Percentiles rank a stretch among this genome's conserved stretches.
Conservation (phyloP, 2,113 vertebrate species). For the Todiramphus chloris region DNA sequence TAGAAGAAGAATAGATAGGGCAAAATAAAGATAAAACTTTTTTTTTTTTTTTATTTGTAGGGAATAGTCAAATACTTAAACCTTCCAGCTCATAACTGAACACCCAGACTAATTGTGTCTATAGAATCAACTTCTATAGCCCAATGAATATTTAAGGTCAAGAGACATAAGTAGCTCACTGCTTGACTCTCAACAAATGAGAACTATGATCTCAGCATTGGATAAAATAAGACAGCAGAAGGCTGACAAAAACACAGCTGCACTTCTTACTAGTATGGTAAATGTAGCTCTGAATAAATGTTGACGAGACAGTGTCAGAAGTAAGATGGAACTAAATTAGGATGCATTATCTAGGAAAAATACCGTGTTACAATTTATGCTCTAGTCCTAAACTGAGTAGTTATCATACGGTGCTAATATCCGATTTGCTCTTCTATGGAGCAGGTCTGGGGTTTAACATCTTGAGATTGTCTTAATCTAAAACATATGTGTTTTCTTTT, state of each 20-base stretch:
- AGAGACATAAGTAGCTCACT: neutral
- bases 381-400: neutral
- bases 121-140: neutral
- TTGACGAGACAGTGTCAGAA: neutral
- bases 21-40: neutral
- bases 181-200: neutral
- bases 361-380: neutral
- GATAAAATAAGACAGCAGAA: neutral
- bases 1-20: neutral
- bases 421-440: neutral
- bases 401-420: neutral
- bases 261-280: neutral
- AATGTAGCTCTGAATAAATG: neutral
- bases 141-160: neutral
- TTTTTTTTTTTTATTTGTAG: neutral
- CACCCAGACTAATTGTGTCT: neutral
- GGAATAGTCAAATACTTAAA: neutral
- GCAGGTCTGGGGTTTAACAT: neutral
- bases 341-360: neutral
- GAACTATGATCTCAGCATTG: neutral
- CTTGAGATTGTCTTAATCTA: neutral
- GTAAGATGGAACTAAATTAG: neutral
- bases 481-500: slow-evolving; percentile 40
- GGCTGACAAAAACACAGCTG: neutral
- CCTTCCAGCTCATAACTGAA: neutral